Evolutionary conservation across 2,888 invertebrate species (phyloP), one percentile per base, ranked within the genome.

Genomic region (Carabus problematicus): DNA sequence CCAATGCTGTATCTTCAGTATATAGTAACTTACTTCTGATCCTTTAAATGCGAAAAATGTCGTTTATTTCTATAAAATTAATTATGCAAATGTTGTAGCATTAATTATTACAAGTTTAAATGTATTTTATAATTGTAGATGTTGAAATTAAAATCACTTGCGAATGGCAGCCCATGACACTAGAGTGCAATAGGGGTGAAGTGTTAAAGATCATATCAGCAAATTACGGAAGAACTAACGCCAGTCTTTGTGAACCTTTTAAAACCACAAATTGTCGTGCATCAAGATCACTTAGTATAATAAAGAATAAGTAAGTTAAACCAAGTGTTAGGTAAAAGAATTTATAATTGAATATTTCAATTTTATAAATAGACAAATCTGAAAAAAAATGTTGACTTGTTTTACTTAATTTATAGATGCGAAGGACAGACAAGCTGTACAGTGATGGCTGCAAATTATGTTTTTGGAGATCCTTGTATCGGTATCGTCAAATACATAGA

Each of bases 111-210:
- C n/a, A n/a, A n/a, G n/a, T n/a, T n/a, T n/a, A n/a, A n/a, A n/a
- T n/a, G n/a, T n/a, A n/a, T n/a, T n/a, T n/a, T n/a, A n/a, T n/a
- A n/a, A n/a, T 43, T 43, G 11, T 52, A 52, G 52, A 14, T 9
- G 16, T 8, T 52, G 14, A 52, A 52, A 52, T 3, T 52, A 52
- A 11, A 11, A 11, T 52, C n/a, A 16, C 52, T 14, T 52, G 52
- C 16, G 52, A 52, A 52, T 12, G 52, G 16, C 9, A 11, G 0
- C 3, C 52, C 1, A 11, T 52, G 8, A 52, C 6, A 4, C 16
- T 52, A 52, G 16, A 52, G 2, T 52, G 52, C 16, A 52, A 52
- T 12, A 52, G 16, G 16, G 52, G 52, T 9, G 52, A 52, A 16
- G 3, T 14, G 9, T 8, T 52, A 14, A 52, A n/a, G 9, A 16